Percentiles rank a stretch among this genome's conserved stretches.
Conservation (phyloP, 2,888 invertebrate genomes). For the Julus scanicus region DNA sequence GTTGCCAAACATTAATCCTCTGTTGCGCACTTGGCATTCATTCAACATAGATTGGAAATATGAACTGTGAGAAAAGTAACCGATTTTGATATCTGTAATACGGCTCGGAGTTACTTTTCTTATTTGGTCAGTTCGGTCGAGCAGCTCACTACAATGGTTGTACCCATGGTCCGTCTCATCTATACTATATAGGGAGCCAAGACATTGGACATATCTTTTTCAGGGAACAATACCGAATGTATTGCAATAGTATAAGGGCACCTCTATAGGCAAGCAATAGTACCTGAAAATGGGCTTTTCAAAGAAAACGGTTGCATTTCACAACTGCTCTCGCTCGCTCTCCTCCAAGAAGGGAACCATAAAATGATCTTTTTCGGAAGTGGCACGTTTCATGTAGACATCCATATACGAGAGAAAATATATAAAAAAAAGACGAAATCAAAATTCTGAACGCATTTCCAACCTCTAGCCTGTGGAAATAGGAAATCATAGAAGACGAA, state of each 20-base stretch:
- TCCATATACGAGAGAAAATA: slow-evolving; percentile 5
- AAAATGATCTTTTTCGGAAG: slow-evolving; percentile 47
- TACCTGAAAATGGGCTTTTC: slow-evolving; percentile 47
- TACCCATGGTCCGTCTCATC: background rate
- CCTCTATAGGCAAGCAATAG: background rate
- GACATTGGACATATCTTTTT: background rate
- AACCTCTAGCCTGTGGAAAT: slow-evolving; percentile 53
- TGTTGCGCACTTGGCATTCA: background rate
- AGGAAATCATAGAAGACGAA: slow-evolving; percentile 55
- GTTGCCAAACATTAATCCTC: slow-evolving; percentile 6
- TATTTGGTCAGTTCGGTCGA: slow-evolving; percentile 34
- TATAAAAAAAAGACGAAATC: slow-evolving; percentile 49
- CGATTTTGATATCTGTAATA: background rate
- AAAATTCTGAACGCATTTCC: slow-evolving; percentile 54
- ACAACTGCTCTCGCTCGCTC: slow-evolving; percentile 31
- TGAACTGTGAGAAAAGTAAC: slow-evolving; percentile 19
- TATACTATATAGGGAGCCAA: background rate
- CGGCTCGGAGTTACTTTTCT: slow-evolving; percentile 1
- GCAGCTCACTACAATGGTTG: background rate
- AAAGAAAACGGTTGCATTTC: slow-evolving; percentile 45
- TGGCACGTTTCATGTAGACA: slow-evolving; percentile 44
- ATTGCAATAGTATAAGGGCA: slow-evolving; percentile 2
- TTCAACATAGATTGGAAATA: slow-evolving; percentile 16
- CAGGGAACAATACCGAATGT: background rate
- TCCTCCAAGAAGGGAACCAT: slow-evolving; percentile 45